Evolutionary conservation across 2,888 invertebrate species (phyloP).

Genomic region (Zaprionus obscuricornis): DNA sequence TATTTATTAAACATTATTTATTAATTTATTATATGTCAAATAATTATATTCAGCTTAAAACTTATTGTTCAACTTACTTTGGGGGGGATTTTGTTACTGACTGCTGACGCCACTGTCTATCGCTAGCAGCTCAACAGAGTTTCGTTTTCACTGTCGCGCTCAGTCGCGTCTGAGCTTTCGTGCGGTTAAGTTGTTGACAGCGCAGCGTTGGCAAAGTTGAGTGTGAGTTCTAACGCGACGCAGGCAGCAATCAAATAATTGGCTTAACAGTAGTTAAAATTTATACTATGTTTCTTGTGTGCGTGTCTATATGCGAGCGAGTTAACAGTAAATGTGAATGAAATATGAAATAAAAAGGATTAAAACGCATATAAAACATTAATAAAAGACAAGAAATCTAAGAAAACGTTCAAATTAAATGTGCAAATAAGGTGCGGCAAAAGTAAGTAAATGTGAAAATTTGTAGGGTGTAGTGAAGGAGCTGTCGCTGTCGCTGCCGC

Average conservation of each 20-base stretch:
- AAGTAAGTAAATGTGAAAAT: constrained; percentile 47
- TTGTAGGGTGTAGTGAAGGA: constrained; percentile 26
- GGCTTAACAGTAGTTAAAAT: constrained; percentile 55
- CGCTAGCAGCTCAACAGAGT: no score
- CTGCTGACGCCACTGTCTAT: constrained; percentile 12
- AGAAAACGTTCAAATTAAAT: no score
- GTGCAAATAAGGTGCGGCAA: constrained; percentile 59
- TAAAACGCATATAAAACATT: constrained; percentile 6
- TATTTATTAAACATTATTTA: no score
- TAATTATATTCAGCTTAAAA: no score
- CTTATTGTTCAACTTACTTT: no score
- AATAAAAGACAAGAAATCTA: background rate
- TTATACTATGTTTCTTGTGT: constrained; percentile 33
- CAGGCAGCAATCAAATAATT: constrained; percentile 57
- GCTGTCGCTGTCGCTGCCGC: constrained; percentile 30
- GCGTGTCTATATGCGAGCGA: no score
- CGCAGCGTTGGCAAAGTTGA: constrained; percentile 18
- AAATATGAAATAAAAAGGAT: constrained; percentile 8
- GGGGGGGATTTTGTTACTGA: no score
- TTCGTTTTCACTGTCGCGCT: constrained; percentile 31
- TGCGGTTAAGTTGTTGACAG: constrained; percentile 56
- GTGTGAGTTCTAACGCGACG: constrained; percentile 36
- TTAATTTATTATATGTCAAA: no score
- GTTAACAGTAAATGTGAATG: background rate
- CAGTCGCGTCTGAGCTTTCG: constrained; percentile 68